These are phyloP conservation scores for Macrobrachium rosenbergii DNA, from an alignment of 1,140 invertebrate genomes.

Conservation along the genomic window DNA sequence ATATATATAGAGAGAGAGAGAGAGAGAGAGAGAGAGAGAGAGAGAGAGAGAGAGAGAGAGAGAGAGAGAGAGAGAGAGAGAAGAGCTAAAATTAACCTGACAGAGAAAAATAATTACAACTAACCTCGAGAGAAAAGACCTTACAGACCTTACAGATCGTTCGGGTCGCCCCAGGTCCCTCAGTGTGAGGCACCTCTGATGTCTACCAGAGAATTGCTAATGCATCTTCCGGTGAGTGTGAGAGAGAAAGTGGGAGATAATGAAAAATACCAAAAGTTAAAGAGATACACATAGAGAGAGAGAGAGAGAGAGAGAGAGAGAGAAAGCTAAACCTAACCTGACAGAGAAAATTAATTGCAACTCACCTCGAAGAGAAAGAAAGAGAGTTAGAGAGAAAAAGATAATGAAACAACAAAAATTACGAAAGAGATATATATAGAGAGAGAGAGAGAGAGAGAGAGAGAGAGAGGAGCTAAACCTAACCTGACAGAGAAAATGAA, in stretches of 20 bases:
- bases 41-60: too few species aligned
- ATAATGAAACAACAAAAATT: neutral
- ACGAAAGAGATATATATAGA: neutral
- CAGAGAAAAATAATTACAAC: neutral
- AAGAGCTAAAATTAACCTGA: neutral
- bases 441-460: slow-evolving; percentile 12
- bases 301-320: slow-evolving; percentile 17
- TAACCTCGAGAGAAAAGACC: neutral
- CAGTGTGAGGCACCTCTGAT: too few species aligned
- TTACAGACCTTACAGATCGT: too few species aligned
- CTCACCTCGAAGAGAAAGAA: neutral
- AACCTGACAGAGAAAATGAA: too few species aligned
- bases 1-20: too few species aligned
- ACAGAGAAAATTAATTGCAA: too few species aligned
- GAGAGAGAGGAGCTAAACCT: too few species aligned
- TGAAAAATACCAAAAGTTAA: neutral
- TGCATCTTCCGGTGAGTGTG: neutral
- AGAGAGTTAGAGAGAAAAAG: neutral
- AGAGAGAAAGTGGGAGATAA: neutral
- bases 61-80: neutral
- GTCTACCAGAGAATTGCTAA: neutral
- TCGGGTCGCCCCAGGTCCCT: too few species aligned
- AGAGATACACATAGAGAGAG: neutral
- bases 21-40: too few species aligned
- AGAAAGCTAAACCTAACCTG: too few species aligned